A percentile compares a stretch with the other conserved stretches of the same genome.
phyloP scores from a whole-genome alignment of 37 sponge, comb jelly and placozoan genomes.

The Agelas oroides region DNA sequence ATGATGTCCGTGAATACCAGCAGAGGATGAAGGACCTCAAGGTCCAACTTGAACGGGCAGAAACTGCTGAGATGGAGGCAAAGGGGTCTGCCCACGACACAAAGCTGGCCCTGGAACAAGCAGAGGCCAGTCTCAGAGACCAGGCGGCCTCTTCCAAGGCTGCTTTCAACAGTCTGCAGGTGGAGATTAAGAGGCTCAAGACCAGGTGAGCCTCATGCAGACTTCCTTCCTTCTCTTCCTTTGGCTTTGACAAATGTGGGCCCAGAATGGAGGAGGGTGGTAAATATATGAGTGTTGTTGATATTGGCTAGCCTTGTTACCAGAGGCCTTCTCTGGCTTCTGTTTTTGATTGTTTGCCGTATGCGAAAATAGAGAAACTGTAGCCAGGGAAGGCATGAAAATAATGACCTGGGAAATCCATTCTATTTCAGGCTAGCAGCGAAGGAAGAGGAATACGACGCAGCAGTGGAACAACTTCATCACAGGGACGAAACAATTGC shows the following conservation, averaged over 20 bases:
- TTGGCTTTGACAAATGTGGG: no score
- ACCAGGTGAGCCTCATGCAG: constrained; percentile 46
- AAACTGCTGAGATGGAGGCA: constrained; percentile 44
- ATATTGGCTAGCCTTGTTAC: no score
- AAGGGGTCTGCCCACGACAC: constrained; percentile 20
- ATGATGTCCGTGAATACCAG: constrained; percentile 46
- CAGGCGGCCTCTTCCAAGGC: constrained; percentile 46
- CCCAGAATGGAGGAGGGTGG: no score
- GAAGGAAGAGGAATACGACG: constrained; percentile 52
- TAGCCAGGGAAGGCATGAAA: no score
- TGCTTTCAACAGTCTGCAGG: constrained; percentile 33
- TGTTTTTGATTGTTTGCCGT: no score
- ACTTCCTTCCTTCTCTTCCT: no score
- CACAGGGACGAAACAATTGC: constrained; percentile 21
- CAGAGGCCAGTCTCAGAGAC: constrained; percentile 36
- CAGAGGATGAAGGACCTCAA: constrained; percentile 42
- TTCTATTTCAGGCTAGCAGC: constrained; percentile 48
- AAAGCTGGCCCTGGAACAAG: constrained; percentile 12
- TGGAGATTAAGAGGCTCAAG: constrained; percentile 56
- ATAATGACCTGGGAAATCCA: no score
- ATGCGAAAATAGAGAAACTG: no score
- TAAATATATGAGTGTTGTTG: no score
- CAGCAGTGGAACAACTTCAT: constrained; percentile 1
- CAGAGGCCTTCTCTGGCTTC: no score
- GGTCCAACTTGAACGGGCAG: constrained; percentile 32